Base-by-base conservation (phyloP, 1,140 invertebrate species). In the Paralvinella palmiformis region DNA sequence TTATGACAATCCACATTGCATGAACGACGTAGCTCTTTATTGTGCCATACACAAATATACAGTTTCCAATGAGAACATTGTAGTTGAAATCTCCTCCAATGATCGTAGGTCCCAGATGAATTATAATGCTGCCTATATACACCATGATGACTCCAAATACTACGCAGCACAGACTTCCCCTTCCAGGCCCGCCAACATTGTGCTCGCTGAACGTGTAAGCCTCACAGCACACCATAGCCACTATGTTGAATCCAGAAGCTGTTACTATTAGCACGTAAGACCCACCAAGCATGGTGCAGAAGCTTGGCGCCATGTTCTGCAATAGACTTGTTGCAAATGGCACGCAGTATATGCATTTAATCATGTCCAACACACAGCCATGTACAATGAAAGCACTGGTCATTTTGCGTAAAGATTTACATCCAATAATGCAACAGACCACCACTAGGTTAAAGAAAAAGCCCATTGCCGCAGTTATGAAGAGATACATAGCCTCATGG, bases 11-110 rank as follows among this genome's bases (percentile, higher is more conserved):
- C 78, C 78, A 80, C 75, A 80, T 80, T 7, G 74, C 67, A 65
- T 80, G 66, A n/a, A 75, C 76, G 0, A 81, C 72, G 56, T 81
- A 81, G 48, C 75, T 78, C 1, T 73, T 74, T 3, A 75, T 69
- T 56, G 75, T 69, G 53, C 78, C 78, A 31, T 77, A 72, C 13
- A 69, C 65, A 65, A 80, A 81, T 27, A 77, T 69, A 59, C 79
- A 80, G 65, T 72, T 77, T 6, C 78, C 77, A 35, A 79, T 77
- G 41, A 77, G 69, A 0, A 72, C 68, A 62, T 79, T 73, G 65
- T 75, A 81, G 53, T 73, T 71, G 67, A 80, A 79, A 69, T 75
- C 71, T 52, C 78, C 79, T 32, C 79, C 79, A 56, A 81, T 79
- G 13, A 81, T 67, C 10, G 79, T 81, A 45, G 79, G 79, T 27